These are phyloP conservation scores for Eolophus roseicapilla DNA, from an alignment of 2,113 vertebrate genomes.

Conservation along the genomic window DNA sequence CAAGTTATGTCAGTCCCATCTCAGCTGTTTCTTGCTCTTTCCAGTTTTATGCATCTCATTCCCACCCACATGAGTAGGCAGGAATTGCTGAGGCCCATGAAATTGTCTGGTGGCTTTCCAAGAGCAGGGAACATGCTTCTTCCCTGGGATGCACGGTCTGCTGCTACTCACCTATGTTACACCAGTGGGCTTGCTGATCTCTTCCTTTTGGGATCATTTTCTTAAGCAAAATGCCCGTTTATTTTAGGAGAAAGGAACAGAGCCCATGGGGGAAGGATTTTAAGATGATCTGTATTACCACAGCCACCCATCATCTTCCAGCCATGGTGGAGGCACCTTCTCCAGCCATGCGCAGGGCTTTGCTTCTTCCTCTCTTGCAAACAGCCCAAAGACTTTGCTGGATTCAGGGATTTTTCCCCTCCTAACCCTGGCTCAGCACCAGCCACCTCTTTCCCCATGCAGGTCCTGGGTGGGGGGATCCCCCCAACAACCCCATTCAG, in stretches of 20 bases:
- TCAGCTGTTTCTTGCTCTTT: background rate
- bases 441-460: background rate
- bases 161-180: fast-evolving
- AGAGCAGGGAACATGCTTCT: background rate
- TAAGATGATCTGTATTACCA: background rate
- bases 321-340: background rate
- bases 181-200: background rate
- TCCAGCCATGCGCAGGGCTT: background rate
- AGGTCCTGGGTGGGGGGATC: background rate
- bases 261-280: background rate
- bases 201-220: background rate
- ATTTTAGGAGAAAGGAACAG: background rate
- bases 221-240: background rate
- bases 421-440: background rate
- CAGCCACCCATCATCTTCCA: background rate
- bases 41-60: background rate
- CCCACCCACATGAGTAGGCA: background rate
- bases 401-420: background rate
- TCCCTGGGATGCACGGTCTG: background rate
- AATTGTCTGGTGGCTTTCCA: background rate
- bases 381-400: background rate
- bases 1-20: background rate
- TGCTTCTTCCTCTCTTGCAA: background rate
- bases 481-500: background rate
- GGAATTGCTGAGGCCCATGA: background rate